Evolutionary conservation across 2,113 vertebrate genomes (phyloP), one percentile per base, ranked within the genome.

Genomic region (Proteles cristata): DNA sequence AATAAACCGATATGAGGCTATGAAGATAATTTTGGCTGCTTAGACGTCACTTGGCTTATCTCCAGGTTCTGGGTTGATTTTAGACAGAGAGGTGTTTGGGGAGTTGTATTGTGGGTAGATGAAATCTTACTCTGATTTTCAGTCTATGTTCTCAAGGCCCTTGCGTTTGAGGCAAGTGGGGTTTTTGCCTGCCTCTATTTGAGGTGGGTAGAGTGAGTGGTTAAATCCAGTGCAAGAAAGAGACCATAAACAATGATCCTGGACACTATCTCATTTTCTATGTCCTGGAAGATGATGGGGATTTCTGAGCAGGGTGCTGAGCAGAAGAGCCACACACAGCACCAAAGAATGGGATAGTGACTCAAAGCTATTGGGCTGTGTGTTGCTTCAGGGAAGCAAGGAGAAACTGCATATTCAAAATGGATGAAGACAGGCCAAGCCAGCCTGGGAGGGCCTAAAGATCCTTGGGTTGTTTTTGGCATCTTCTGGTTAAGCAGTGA

Each of bases 21-120:
- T 74, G 43, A 73, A 93, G 95, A 88, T 93, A 66, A 85, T 76
- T 95, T 91, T 85, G 92, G 66, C 71, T 77, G 73, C 45, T 95
- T 50, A 71, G 87, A 87, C 10, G 48, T 28, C 69, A 83, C 43
- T 76, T 92, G 90, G 94, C 69, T 73, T 35, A 35, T 88, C 19
- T 85, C 88, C 95, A 97, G 50, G 71, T 90, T 95, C 80, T 96
- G 83, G 65, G 63, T 87, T 97, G 92, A 95, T 87, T 94, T 93
- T 92, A 84, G 94, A 85, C 25, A 91, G 68, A 58, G 93, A 97
- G 83, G 68, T 89, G 33, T 95, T 63, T 80, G 93, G 63, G 68
- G 33, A 88, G n/a, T 53, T 91, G 68, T 89, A 83, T 87, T 97
- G 88, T 71, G 86, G 69, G 73, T 86, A 83, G 68, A 91, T 65